Percentiles rank a stretch among this genome's conserved stretches.
phyloP scores from a whole-genome alignment of 1,140 invertebrate species.

The Procambarus clarkii region DNA sequence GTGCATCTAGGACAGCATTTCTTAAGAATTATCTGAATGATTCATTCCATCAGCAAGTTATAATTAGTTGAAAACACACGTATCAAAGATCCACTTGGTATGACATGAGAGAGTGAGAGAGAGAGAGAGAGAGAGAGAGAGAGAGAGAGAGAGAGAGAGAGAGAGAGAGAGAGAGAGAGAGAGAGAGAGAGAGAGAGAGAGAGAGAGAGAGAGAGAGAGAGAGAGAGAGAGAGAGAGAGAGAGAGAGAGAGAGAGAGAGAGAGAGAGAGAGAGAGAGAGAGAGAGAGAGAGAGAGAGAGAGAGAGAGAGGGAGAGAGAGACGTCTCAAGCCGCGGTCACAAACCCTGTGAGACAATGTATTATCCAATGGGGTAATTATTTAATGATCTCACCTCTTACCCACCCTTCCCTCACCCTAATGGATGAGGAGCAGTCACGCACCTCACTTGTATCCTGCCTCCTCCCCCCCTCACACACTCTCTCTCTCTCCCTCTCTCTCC shows the following conservation, averaged over 20 bases:
- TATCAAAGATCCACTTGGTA: no score
- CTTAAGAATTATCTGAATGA: no score
- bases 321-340: no score
- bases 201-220: neutral
- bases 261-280: slow-evolving; percentile 12
- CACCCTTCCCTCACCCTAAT: neutral
- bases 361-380: neutral
- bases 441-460: neutral
- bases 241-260: neutral
- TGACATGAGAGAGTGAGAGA: neutral
- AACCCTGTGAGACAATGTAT: neutral
- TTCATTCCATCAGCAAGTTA: no score
- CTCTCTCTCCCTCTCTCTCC: neutral
- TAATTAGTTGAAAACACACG: no score
- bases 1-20: no score
- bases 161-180: neutral
- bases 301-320: neutral
- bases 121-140: neutral
- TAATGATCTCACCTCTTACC: neutral
- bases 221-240: slow-evolving; percentile 9
- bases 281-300: slow-evolving; percentile 24
- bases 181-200: neutral
- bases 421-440: neutral
- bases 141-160: neutral
- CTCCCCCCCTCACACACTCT: no score